Conservation (phyloP, 2,888 invertebrate genomes). For the Calliphora vomitoria region DNA sequence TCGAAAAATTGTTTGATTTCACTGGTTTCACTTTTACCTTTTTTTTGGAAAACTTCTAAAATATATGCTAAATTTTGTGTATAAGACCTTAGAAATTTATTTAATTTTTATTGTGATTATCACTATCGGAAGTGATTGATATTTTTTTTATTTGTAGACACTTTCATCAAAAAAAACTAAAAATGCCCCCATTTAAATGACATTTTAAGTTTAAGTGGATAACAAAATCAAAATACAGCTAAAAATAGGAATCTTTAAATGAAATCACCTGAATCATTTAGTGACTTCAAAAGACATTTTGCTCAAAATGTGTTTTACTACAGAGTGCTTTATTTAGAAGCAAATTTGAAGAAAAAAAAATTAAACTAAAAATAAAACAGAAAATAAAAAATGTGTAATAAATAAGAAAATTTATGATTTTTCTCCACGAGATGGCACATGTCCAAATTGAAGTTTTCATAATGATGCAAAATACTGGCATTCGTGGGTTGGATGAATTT, state of each 20-base stretch:
- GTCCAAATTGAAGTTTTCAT: constrained; percentile 71
- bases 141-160: constrained; percentile 5
- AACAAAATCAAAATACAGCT: constrained; percentile 24
- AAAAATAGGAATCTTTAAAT: constrained; percentile 54
- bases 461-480: constrained; percentile 30
- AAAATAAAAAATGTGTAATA: constrained; percentile 45
- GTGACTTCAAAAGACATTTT: constrained; percentile 52
- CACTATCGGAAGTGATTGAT: constrained; percentile 38
- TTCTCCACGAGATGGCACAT: constrained; percentile 61
- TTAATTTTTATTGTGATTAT: constrained; percentile 10
- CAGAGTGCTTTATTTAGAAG: constrained; percentile 13
- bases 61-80: no score
- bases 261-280: constrained; percentile 66
- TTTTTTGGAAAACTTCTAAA: no score
- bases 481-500: neutral
- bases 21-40: no score
- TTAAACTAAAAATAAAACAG: constrained; percentile 24
- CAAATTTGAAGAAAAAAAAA: neutral
- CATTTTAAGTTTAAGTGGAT: constrained; percentile 53
- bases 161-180: constrained; percentile 10
- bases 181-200: constrained; percentile 62
- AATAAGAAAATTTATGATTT: constrained; percentile 61
- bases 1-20: no score
- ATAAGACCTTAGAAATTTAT: neutral
- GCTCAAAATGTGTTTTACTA: constrained; percentile 1